Evolutionary conservation across 2,113 vertebrate genomes (phyloP).

Genomic region (Chelonoidis abingdonii): DNA sequence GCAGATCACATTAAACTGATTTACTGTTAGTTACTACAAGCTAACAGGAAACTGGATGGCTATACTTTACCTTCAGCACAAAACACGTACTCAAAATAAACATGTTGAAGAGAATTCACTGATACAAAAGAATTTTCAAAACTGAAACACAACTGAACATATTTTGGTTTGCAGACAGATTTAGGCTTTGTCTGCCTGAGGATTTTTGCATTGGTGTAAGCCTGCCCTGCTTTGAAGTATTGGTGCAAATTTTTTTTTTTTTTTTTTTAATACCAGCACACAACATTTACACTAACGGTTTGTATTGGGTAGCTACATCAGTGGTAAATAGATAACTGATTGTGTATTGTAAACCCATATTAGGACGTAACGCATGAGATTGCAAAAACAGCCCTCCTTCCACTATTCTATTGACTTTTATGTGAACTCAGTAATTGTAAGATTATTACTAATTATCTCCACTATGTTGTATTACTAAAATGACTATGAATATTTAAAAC

Average conservation of each 20-base stretch:
- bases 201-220: background rate
- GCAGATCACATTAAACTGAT: background rate
- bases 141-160: conserved; percentile 17
- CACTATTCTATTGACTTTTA: background rate
- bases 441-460: conserved; percentile 28
- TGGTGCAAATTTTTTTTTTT: background rate
- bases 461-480: conserved; percentile 2
- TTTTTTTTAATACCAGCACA: background rate
- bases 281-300: background rate
- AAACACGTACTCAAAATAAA: conserved; percentile 40
- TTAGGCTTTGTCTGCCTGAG: background rate
- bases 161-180: conserved; percentile 11
- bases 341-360: background rate
- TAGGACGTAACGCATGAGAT: background rate
- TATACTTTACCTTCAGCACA: background rate
- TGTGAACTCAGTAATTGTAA: conserved; percentile 1
- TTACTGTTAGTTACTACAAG: background rate
- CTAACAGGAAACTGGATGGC: conserved; percentile 32
- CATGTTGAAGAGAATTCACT: conserved; percentile 16
- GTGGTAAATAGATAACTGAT: background rate
- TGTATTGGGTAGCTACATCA: background rate
- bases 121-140: conserved; percentile 51
- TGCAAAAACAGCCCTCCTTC: background rate
- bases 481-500: conserved; percentile 6
- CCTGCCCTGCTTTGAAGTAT: background rate